These are phyloP conservation scores for Intellagama lesueurii DNA, from an alignment of 2,797 vertebrate genomes.

Conservation along the genomic window DNA sequence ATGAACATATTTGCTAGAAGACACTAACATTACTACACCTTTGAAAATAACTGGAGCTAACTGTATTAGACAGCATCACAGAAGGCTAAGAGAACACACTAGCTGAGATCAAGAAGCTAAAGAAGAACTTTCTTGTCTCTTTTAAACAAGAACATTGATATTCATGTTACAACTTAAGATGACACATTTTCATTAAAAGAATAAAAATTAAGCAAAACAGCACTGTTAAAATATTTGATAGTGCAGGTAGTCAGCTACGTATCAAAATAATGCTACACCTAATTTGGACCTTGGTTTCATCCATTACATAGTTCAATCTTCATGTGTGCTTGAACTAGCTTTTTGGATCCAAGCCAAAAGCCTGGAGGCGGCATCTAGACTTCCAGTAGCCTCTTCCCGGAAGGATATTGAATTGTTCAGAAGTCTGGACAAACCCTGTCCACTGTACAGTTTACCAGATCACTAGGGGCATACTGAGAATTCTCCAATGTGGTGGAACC, in stretches of 20 bases:
- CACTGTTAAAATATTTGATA: not conserved
- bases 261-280: not conserved
- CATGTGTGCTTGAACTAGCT: not conserved
- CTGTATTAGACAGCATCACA: not conserved
- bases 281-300: not conserved
- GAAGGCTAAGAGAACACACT: not conserved
- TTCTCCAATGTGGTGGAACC: not conserved
- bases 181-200: not conserved
- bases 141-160: not conserved
- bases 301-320: not conserved
- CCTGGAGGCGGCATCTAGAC: not conserved
- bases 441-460: not conserved
- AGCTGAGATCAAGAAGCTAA: not conserved
- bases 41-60: not conserved
- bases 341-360: not conserved
- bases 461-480: not conserved
- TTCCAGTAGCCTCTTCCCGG: not conserved
- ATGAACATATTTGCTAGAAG: too few relatives aligned
- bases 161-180: not conserved
- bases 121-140: not conserved
- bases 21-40: not conserved
- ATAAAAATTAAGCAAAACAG: not conserved
- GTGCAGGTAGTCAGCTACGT: not conserved
- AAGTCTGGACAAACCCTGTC: not conserved
- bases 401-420: not conserved